A percentile compares a stretch with the other conserved stretches of the same genome.
Conservation (phyloP, 2,797 vertebrate genomes). For the Oreochromis mossambicus region DNA sequence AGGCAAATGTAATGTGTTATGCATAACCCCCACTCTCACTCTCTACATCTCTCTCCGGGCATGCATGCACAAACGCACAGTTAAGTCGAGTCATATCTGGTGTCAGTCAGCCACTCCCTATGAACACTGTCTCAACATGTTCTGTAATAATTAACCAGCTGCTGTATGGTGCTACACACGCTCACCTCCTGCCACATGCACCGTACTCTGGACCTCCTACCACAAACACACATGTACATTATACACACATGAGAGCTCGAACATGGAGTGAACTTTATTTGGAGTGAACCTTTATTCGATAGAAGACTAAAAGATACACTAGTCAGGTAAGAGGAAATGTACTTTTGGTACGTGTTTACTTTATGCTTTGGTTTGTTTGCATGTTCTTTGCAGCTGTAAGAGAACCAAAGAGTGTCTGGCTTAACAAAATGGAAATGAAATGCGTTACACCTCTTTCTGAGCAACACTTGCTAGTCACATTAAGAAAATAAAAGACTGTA, state of each 20-base stretch:
- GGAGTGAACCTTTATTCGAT: not conserved
- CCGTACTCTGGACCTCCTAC: constrained; percentile 42
- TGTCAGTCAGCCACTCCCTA: constrained; percentile 62
- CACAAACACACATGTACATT: not conserved
- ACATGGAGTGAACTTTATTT: constrained; percentile 17
- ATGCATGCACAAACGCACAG: not conserved
- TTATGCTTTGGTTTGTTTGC: not conserved
- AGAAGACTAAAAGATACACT: not conserved
- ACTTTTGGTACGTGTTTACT: not conserved
- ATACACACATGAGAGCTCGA: not conserved
- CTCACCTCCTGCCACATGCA: constrained; percentile 20
- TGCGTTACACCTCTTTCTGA: not conserved
- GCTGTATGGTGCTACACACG: constrained; percentile 18
- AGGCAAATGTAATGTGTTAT: not conserved
- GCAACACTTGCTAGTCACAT: not conserved
- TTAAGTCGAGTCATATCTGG: constrained; percentile 70
- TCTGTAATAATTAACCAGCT: constrained; percentile 66
- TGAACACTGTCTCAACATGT: constrained; percentile 51
- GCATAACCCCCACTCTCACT: not conserved
- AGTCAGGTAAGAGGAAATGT: constrained; percentile 36
- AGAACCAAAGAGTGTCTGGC: not conserved
- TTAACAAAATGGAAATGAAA: not conserved
- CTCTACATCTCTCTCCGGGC: not conserved
- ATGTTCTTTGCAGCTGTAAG: not conserved
- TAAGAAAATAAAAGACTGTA: not conserved